Evolutionary conservation across 2,113 vertebrate genomes (phyloP).

Genomic region (Neolamprologus caudopunctatus): DNA sequence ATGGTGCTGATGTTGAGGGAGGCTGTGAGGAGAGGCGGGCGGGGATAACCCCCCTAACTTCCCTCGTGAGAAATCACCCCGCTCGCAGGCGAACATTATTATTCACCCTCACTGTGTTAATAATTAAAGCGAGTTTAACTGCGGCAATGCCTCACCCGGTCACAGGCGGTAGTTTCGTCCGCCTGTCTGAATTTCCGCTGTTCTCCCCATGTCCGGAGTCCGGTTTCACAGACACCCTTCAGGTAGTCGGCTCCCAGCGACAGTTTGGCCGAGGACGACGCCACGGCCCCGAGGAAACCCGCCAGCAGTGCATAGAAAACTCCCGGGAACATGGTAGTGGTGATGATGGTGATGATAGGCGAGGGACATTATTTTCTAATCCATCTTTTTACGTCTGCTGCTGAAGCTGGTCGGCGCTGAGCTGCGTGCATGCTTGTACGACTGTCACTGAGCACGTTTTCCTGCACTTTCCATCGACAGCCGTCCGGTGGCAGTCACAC

Average conservation of each 20-base stretch:
- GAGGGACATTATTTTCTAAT: slow-evolving; percentile 32
- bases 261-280: slow-evolving; percentile 83
- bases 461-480: slow-evolving; percentile 30
- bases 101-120: slow-evolving; percentile 14
- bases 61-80: slow-evolving; percentile 1
- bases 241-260: slow-evolving; percentile 77
- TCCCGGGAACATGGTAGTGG: slow-evolving; percentile 70
- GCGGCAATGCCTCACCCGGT: slow-evolving; percentile 66
- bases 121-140: not conserved
- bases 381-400: slow-evolving; percentile 23
- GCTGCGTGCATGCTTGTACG: slow-evolving; percentile 2
- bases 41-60: slow-evolving; percentile 9
- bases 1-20: slow-evolving; percentile 50
- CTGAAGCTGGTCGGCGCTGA: not conserved
- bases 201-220: slow-evolving; percentile 72
- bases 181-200: slow-evolving; percentile 65
- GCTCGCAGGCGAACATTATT: not conserved
- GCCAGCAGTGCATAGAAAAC: slow-evolving; percentile 73
- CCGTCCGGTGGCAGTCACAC: slow-evolving; percentile 51
- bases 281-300: slow-evolving; percentile 79
- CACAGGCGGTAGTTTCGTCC: slow-evolving; percentile 69
- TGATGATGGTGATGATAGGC: slow-evolving; percentile 20
- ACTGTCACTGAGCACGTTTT: not conserved
- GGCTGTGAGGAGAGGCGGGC: not conserved
- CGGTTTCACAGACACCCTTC: slow-evolving; percentile 66